A percentile compares a stretch with the other conserved stretches of the same genome.
Evolutionary conservation across 1,140 invertebrate species (phyloP).

Genomic region (Mizuhopecten yessoensis): DNA sequence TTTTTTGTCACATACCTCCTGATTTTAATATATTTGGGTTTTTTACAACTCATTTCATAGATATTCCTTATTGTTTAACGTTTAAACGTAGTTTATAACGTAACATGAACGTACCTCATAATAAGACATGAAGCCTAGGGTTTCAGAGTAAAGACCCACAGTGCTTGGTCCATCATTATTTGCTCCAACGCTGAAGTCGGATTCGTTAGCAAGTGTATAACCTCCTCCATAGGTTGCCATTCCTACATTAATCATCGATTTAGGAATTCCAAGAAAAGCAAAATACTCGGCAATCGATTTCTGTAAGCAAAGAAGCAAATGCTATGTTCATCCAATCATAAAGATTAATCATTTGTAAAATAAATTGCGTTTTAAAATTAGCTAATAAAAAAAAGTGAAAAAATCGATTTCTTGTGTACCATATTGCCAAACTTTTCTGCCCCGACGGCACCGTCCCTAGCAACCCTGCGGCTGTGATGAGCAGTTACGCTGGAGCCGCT

Average conservation of each 20-base stretch:
- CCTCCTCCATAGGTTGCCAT: slow-evolving; percentile 97
- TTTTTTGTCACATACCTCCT: no score
- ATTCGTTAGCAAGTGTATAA: slow-evolving; percentile 89
- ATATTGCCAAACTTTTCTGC: neutral
- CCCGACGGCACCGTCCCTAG: neutral
- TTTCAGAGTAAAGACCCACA: slow-evolving; percentile 70
- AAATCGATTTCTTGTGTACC: neutral
- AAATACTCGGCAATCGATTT: neutral
- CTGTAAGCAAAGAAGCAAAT: neutral
- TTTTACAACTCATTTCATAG: no score
- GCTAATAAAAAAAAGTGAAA: neutral
- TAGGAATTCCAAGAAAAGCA: slow-evolving; percentile 90
- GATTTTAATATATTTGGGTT: no score
- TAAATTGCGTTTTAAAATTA: neutral
- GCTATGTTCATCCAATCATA: neutral
- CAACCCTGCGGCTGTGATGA: neutral
- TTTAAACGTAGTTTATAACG: no score
- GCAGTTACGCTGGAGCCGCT: neutral
- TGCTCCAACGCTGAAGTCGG: slow-evolving; percentile 93
- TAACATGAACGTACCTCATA: slow-evolving; percentile 78
- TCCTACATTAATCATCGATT: slow-evolving; percentile 97
- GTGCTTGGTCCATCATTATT: slow-evolving; percentile 88
- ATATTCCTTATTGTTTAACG: no score
- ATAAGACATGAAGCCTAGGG: slow-evolving; percentile 75
- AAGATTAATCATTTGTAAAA: no score